phyloP scores from a whole-genome alignment of 2,888 invertebrate genomes.

The Nomada fucata region DNA sequence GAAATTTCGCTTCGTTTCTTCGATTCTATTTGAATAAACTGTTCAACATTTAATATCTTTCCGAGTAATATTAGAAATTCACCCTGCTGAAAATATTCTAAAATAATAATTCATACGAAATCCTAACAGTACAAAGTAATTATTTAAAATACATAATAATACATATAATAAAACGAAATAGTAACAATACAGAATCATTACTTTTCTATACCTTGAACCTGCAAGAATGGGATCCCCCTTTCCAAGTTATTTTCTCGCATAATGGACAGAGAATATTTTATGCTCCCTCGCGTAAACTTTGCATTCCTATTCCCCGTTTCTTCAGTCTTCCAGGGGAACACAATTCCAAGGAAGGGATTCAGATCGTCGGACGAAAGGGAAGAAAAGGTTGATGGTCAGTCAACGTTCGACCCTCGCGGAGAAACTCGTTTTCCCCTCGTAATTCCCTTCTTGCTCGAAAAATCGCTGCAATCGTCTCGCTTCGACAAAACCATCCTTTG shows the following conservation, averaged over 20 bases:
- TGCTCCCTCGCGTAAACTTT: neutral
- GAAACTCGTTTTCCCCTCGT: neutral
- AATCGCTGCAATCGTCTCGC: constrained; percentile 34
- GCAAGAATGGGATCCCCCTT: neutral
- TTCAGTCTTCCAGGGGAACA: neutral
- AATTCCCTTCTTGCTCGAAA: constrained; percentile 36
- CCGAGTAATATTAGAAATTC: no score
- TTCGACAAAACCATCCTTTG: neutral
- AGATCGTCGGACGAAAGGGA: constrained; percentile 26
- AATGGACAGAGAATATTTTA: constrained; percentile 3
- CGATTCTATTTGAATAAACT: no score
- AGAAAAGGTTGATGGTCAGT: constrained; percentile 25
- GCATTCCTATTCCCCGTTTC: neutral
- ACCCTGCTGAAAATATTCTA: no score
- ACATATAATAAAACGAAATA: no score
- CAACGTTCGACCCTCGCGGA: constrained; percentile 20
- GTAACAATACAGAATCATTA: no score
- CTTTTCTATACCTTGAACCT: no score
- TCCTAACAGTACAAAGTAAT: no score
- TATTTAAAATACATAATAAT: no score
- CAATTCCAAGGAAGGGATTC: constrained; percentile 1
- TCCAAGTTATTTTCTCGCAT: neutral
- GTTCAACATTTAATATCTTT: no score
- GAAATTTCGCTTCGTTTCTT: no score
- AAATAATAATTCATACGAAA: no score